Percentiles rank a stretch among this genome's conserved stretches.
These are phyloP conservation scores for Cosmia pyralina DNA, from an alignment of 2,888 invertebrate genomes.

Conservation along the genomic window DNA sequence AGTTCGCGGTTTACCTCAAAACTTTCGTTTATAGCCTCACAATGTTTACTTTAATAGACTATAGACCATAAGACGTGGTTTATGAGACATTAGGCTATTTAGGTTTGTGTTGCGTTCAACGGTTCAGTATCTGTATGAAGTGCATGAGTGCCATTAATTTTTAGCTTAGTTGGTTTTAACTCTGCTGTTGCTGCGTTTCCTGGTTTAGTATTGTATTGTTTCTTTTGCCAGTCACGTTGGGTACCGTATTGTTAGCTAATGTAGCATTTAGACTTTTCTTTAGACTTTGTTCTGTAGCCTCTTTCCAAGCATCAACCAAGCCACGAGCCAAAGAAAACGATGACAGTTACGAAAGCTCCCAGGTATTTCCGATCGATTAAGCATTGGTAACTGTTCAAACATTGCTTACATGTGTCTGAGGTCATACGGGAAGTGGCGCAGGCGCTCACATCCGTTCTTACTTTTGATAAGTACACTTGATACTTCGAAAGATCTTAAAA, in stretches of 20 bases:
- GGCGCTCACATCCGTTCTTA: slow-evolving; percentile 50
- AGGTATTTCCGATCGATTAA: slow-evolving; percentile 28
- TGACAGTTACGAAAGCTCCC: not conserved
- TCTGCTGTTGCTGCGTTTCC: slow-evolving; percentile 6
- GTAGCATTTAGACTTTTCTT: not conserved
- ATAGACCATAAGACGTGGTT: slow-evolving; percentile 35
- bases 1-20: slow-evolving; percentile 45
- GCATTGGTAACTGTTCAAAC: slow-evolving; percentile 22
- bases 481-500: slow-evolving; percentile 31
- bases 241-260: not conserved
- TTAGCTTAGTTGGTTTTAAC: slow-evolving; percentile 18
- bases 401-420: slow-evolving; percentile 44
- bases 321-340: not conserved
- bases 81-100: slow-evolving; percentile 37
- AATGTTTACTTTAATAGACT: slow-evolving; percentile 29
- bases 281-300: not conserved
- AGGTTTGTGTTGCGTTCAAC: slow-evolving; percentile 47
- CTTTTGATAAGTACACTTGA: slow-evolving; percentile 56
- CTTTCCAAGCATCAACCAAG: too few relatives aligned
- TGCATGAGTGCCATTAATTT: slow-evolving; percentile 17
- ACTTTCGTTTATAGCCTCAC: slow-evolving; percentile 52
- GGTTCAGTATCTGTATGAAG: slow-evolving; percentile 28
- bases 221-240: not conserved
- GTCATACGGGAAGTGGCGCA: slow-evolving; percentile 52
- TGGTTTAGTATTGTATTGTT: slow-evolving; percentile 1